Conservation (phyloP, 2,797 vertebrate species). For the Salarias fasciatus region DNA sequence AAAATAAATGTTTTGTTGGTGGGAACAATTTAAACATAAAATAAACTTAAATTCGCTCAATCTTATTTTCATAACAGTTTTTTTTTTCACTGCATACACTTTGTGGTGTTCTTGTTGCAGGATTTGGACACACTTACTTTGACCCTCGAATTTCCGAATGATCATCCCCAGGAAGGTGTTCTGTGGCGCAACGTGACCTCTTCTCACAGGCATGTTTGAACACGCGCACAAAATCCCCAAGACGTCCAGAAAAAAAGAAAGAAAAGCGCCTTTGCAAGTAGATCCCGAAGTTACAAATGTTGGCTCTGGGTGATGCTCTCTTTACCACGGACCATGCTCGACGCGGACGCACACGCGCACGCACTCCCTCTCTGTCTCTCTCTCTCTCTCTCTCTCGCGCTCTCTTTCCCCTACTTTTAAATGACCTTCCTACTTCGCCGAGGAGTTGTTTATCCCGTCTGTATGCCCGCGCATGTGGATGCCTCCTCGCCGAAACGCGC, state of each 20-base stretch:
- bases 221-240: conserved; percentile 63
- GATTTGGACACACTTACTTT: conserved; percentile 89
- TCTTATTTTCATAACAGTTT: too few relatives aligned
- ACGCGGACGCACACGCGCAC: conserved; percentile 52
- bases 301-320: conserved; percentile 74
- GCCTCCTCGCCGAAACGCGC: conserved; percentile 75
- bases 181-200: conserved; percentile 99
- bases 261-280: conserved; percentile 76
- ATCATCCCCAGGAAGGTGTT: conserved; percentile 99
- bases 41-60: too few relatives aligned
- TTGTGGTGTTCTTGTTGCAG: too few relatives aligned
- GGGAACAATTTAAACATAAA: too few relatives aligned
- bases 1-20: too few relatives aligned
- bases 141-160: conserved; percentile 99
- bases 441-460: conserved; percentile 63
- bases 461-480: conserved; percentile 60
- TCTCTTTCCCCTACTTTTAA: too few relatives aligned
- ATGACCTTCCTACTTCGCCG: conserved; percentile 65
- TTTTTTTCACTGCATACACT: too few relatives aligned
- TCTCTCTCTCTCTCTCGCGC: too few relatives aligned
- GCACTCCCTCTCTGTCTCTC: too few relatives aligned
- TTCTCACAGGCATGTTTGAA: conserved; percentile 95
- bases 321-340: conserved; percentile 79
- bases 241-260: conserved; percentile 29
- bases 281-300: conserved; percentile 86